Percentiles rank a stretch among this genome's conserved stretches.
phyloP scores from a whole-genome alignment of 2,797 vertebrate species.

The Champsocephalus gunnari region DNA sequence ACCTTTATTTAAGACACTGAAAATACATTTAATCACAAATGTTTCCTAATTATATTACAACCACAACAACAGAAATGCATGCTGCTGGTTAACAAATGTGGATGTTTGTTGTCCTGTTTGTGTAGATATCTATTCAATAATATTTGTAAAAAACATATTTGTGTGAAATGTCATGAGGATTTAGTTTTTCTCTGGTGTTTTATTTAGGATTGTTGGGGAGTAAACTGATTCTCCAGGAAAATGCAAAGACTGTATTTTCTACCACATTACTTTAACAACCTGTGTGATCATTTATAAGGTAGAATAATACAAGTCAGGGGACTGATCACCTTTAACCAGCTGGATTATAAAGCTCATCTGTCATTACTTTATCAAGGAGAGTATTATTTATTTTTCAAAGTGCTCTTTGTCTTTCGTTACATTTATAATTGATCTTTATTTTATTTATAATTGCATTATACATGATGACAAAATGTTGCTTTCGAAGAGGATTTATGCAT shows the following conservation, averaged over 20 bases:
- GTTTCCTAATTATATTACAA: neutral
- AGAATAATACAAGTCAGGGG: neutral
- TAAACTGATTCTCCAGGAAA: neutral
- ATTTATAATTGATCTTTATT: neutral
- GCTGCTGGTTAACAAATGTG: neutral
- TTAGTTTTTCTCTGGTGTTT: neutral
- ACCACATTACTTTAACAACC: neutral
- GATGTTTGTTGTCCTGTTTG: neutral
- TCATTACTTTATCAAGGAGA: neutral
- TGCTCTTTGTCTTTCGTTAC: neutral
- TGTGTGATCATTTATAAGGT: neutral
- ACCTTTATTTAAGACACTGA: neutral
- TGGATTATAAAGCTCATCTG: neutral
- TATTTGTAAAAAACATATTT: neutral
- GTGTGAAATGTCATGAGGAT: neutral
- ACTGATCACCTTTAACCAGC: slow-evolving; percentile 21
- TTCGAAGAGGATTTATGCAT: neutral
- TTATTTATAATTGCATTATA: neutral
- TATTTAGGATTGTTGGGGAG: neutral
- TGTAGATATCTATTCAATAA: neutral
- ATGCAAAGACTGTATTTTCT: neutral
- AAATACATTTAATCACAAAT: neutral
- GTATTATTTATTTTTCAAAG: neutral
- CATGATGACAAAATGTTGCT: neutral
- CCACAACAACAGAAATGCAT: too few relatives aligned